These are phyloP conservation scores for Drosophila eugracilis DNA, from an alignment of 1,140 invertebrate genomes.

Conservation along the genomic window DNA sequence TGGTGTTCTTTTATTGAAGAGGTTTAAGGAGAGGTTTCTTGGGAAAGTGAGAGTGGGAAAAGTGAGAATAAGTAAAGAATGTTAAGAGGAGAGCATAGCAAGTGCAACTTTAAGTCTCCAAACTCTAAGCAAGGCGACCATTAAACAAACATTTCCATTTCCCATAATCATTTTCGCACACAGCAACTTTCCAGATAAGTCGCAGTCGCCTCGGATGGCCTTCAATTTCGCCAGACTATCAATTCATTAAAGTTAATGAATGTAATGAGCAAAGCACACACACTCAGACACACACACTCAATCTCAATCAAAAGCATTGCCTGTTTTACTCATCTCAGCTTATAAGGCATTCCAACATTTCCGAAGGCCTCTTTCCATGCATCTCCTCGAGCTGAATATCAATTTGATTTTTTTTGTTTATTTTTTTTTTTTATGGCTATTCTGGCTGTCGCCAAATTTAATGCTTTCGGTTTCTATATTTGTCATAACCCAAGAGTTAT, in stretches of 20 bases:
- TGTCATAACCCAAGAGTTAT: conserved; percentile 73
- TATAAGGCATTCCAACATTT: conserved; percentile 46
- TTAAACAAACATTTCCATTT: no score
- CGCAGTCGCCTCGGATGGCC: conserved; percentile 35
- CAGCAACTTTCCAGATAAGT: conserved; percentile 12
- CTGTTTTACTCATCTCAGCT: conserved; percentile 37
- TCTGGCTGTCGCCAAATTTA: conserved; percentile 68
- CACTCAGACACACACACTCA: conserved; percentile 15
- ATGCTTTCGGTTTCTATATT: conserved; percentile 80
- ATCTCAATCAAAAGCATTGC: conserved; percentile 16
- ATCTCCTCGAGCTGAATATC: conserved; percentile 56
- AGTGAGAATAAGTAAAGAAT: no score
- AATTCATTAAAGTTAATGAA: conserved; percentile 51
- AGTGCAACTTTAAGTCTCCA: no score
- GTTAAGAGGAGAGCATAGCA: no score
- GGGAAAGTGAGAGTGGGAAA: not conserved
- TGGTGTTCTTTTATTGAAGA: not conserved
- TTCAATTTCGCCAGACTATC: conserved; percentile 36
- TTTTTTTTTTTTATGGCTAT: conserved; percentile 68
- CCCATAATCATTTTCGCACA: not conserved
- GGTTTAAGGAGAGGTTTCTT: conserved; percentile 3
- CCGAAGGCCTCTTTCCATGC: conserved; percentile 39
- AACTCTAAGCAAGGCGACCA: no score
- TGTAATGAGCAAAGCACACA: conserved; percentile 46
- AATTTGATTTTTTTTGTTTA: conserved; percentile 43